phyloP scores from a whole-genome alignment of 2,797 vertebrate species.

The Lates japonicus region DNA sequence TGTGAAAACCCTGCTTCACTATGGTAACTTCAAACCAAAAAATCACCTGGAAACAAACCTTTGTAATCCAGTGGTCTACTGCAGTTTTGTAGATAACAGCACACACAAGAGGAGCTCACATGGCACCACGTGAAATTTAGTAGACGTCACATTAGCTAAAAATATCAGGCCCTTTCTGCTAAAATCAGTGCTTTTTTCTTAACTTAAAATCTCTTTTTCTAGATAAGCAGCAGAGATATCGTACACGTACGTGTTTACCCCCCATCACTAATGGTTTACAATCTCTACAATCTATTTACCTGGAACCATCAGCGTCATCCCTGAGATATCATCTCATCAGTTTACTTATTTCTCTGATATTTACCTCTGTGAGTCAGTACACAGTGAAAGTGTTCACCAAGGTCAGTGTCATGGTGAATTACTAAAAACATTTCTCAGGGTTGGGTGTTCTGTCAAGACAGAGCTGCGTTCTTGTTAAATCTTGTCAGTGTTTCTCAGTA shows the following conservation, averaged over 20 bases:
- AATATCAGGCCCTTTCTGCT: neutral
- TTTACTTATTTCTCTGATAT: neutral
- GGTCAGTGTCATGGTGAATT: neutral
- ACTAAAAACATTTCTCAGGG: neutral
- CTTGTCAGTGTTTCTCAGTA: slow-evolving; percentile 8
- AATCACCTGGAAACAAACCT: neutral
- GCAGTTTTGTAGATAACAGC: neutral
- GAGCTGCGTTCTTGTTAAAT: slow-evolving; percentile 17
- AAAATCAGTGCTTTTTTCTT: neutral
- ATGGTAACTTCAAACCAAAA: neutral
- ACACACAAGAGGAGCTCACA: neutral
- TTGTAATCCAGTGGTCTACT: neutral
- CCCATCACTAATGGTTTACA: neutral
- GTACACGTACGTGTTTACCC: no score
- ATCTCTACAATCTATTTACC: neutral
- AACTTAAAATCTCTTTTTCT: neutral
- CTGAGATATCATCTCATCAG: neutral
- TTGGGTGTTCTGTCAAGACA: neutral
- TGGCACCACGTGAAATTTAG: neutral
- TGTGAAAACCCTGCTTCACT: neutral
- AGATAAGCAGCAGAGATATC: neutral
- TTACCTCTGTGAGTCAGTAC: neutral
- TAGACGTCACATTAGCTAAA: neutral
- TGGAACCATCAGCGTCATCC: no score
- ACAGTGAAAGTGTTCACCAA: neutral